Conservation (phyloP, 2,888 invertebrate species). For the Epirrhoe tristata region DNA sequence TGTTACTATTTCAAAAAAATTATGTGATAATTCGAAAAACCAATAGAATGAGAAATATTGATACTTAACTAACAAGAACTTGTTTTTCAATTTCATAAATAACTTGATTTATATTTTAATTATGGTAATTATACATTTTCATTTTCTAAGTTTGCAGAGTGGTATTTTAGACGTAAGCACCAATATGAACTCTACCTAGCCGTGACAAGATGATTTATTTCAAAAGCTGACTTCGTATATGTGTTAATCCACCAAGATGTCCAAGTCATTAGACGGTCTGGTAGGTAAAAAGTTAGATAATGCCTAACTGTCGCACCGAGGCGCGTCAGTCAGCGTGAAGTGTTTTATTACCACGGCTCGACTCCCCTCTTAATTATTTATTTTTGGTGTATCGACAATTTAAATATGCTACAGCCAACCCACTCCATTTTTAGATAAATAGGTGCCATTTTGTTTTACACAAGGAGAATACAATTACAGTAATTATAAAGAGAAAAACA, state of each 20-base stretch:
- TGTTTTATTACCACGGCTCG: slow-evolving; percentile 80
- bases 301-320: slow-evolving; percentile 35
- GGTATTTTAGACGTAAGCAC: background rate
- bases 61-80: no score
- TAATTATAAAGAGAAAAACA: no score
- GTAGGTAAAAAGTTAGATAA: slow-evolving; percentile 31
- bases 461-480: background rate
- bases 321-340: slow-evolving; percentile 72
- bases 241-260: slow-evolving; percentile 59
- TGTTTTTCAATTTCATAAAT: no score
- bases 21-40: no score
- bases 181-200: background rate
- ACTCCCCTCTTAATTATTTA: slow-evolving; percentile 80
- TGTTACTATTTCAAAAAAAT: no score
- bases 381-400: slow-evolving; percentile 64
- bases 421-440: background rate
- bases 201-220: slow-evolving; percentile 42
- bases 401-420: slow-evolving; percentile 21
- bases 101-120: no score
- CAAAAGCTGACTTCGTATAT: slow-evolving; percentile 39
- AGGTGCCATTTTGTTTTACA: background rate
- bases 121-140: no score
- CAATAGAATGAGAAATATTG: no score
- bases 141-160: no score
- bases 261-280: slow-evolving; percentile 57